Base-by-base conservation (phyloP, 2,113 vertebrate genomes). In the Mungos mungo region DNA sequence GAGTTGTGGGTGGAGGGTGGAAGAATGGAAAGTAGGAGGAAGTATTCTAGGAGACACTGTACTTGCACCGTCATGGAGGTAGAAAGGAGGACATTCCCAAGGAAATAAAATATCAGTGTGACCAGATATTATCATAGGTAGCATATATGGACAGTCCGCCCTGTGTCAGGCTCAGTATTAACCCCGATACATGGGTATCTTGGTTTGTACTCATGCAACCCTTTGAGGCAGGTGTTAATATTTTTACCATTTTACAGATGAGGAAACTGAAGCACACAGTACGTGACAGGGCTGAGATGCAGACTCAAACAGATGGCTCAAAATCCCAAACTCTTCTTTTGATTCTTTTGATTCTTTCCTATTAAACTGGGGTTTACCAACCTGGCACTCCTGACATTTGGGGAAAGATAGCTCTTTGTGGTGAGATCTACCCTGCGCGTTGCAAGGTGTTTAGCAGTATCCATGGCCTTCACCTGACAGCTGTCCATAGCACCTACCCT, bases 1-100 rank as follows among this genome's bases (percentile, higher is more conserved):
- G 18, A n/a, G 1, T 16, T 52, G 7, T 47, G n/a, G 7, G 4
- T 33, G 2, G 23, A 1, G 10, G 29, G 25, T 1, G 12, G 45
- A 31, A 25, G 57, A 9, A 35, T 74, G 16, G 47, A 6, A 29
- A 8, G 10, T 54, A 89, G 12, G 33, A 83, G 3, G 77, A 0
- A 27, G 2, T 25, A 84, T 90, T 60, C 19, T 14, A 68, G 47
- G 23, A 72, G 6, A 84, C 72, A 86, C 13, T 7, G 1, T 92
- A 81, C 77, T 45, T 72, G 21, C 35, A 31, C 29, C 19, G 3
- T 47, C 74, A 15, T 74, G 79, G 29, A 72, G 41, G 33, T 47
- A 86, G 83, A 54, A 83, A 72, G 9, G 15, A 11, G 8, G 8
- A 9, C 9, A 38, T 38, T 21, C 27, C 45, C 25, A 79, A 63